Evolutionary conservation across 2,113 vertebrate genomes (phyloP), one percentile per base, ranked within the genome.

Genomic region (Pontoporia blainvillei): DNA sequence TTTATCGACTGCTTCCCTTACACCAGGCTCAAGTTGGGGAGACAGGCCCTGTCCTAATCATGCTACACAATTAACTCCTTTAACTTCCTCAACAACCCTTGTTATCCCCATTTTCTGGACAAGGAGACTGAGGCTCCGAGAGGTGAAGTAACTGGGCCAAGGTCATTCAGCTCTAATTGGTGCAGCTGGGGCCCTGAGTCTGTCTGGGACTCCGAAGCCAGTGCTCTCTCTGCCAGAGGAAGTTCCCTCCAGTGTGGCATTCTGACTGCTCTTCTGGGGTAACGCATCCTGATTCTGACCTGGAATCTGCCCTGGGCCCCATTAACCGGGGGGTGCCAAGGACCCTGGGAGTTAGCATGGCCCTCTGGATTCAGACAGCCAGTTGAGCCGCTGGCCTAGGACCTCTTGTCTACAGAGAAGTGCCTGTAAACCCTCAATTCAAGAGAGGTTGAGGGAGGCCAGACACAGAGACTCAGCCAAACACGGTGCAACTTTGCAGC

Each of bases 401-500:
- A n/a, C n/a, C 34, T 87, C 49, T 29, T 11, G 1, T 39, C 25
- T 44, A 23, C 49, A 59, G 71, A 88, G 31, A 12, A 54, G 75
- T 9, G 9, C n/a, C 86, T 90, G 49, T 54, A 25, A 49, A 34
- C 23, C 31, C 7, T 57, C 73, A 31, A 13, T 49, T 59, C 34
- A 39, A 29, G 69, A 71, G 72, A 39, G 29, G 34, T 25, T 3
- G 18, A 12, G 18, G 17, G 44, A 54, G 20, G 21, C 66, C 54
- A 44, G 59, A 23, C 44, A 1, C 21, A 54, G 29, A 11, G 49
- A 15, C 49, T 62, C 71, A 49, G 62, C 18, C n/a, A 21, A 23
- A n/a, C 39, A 6, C 49, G 21, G 8, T 9, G 23, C 0, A 8
- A 8, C 36, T n/a, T 8, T 0, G 64, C 3, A 1, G 49, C 44